A percentile compares a stretch with the other conserved stretches of the same genome.
Conservation (phyloP, 35 echinoderm and acorn worm genomes). For the Chiridota heheva region DNA sequence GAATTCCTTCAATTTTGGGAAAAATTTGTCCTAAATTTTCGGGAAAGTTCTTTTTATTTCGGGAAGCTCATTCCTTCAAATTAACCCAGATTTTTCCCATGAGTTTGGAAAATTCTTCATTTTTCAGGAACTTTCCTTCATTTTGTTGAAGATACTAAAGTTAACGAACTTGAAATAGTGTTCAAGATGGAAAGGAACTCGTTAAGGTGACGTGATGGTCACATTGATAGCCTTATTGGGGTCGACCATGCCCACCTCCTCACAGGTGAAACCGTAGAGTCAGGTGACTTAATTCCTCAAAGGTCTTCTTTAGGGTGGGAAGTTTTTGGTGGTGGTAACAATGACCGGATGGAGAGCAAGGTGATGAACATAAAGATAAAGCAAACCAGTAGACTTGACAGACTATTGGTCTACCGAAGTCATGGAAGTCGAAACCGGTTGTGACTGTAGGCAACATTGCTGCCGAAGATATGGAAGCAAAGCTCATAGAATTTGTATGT, state of each 20-base stretch:
- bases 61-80: too few relatives aligned
- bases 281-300: neutral
- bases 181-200: neutral
- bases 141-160: neutral
- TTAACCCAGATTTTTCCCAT: too few relatives aligned
- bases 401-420: constrained; percentile 32
- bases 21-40: too few relatives aligned
- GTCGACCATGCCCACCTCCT: constrained; percentile 30
- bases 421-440: constrained; percentile 20
- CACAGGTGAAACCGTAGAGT: constrained; percentile 46
- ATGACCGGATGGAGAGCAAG: neutral
- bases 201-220: neutral
- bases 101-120: too few relatives aligned
- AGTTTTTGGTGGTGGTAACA: constrained; percentile 34
- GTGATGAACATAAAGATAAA: constrained; percentile 37
- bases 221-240: constrained; percentile 26
- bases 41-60: too few relatives aligned
- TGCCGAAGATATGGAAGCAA: constrained; percentile 29
- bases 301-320: constrained; percentile 45
- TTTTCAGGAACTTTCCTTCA: too few relatives aligned
- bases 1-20: too few relatives aligned
- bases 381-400: constrained; percentile 28
- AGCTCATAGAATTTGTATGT: constrained; percentile 37
- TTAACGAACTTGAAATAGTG: neutral
- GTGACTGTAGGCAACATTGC: constrained; percentile 34